These are phyloP conservation scores for Hymenopus coronatus DNA, from an alignment of 2,888 invertebrate genomes.

Conservation along the genomic window DNA sequence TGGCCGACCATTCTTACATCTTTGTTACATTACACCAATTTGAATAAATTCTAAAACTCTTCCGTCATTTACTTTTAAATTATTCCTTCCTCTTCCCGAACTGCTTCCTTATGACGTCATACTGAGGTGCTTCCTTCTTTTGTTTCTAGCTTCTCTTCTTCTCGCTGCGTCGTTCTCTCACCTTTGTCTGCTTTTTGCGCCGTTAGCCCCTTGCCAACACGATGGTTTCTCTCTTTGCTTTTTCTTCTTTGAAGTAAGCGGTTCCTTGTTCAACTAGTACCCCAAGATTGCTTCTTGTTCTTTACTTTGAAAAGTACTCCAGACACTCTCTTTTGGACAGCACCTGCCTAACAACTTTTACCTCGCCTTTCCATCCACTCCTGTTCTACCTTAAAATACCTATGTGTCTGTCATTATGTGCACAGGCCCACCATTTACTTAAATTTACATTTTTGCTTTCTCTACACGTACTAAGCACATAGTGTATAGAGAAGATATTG, in stretches of 20 bases:
- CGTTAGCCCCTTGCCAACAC: neutral
- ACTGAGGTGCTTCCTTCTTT: neutral
- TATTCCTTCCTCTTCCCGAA: neutral
- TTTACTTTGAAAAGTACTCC: neutral
- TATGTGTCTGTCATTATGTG: neutral
- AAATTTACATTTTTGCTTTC: no score
- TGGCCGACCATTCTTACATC: neutral
- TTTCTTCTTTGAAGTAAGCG: conserved; percentile 9
- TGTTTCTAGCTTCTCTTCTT: neutral
- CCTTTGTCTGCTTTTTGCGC: conserved; percentile 7
- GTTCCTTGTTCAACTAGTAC: neutral
- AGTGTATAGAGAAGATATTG: no score
- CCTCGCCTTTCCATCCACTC: no score
- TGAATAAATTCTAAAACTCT: conserved; percentile 1
- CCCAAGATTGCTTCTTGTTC: conserved; percentile 11
- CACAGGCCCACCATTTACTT: neutral
- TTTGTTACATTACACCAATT: neutral
- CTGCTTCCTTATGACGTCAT: neutral
- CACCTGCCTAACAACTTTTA: no score
- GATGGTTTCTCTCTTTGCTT: neutral
- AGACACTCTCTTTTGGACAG: no score
- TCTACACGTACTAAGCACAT: no score
- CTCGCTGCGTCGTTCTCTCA: neutral
- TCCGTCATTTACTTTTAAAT: conserved; percentile 6
- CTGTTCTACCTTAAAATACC: no score